A percentile compares a stretch with the other conserved stretches of the same genome.
Evolutionary conservation across 2,888 invertebrate species (phyloP).

Genomic region (Hartigia nigra): DNA sequence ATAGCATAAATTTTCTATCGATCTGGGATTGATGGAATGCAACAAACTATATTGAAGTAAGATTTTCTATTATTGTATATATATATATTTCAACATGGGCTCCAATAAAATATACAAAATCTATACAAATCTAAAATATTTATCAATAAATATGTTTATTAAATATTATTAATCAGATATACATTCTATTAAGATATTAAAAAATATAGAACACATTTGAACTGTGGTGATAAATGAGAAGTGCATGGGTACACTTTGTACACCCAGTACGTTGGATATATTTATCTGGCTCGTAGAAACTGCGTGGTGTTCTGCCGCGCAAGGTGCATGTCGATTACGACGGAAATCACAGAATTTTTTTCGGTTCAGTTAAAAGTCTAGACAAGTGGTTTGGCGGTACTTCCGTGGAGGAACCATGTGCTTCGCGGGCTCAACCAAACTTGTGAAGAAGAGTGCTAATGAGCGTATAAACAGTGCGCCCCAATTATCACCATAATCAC

Average conservation of each 20-base stretch:
- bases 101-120: slow-evolving; percentile 28
- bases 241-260: background rate
- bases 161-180: background rate
- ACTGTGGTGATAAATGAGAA: background rate
- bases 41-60: slow-evolving; percentile 26
- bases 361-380: background rate
- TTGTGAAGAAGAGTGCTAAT: background rate
- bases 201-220: background rate
- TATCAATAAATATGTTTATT: background rate
- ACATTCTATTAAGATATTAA: background rate
- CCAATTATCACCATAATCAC: background rate
- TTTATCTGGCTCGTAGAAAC: background rate
- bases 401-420: background rate
- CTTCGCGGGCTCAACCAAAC: background rate
- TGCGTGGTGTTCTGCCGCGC: background rate
- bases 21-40: slow-evolving; percentile 20
- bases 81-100: slow-evolving; percentile 42
- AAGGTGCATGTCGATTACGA: background rate
- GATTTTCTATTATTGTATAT: slow-evolving; percentile 42
- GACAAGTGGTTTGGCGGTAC: background rate
- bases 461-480: background rate
- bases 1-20: background rate
- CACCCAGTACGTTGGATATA: background rate
- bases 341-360: background rate
- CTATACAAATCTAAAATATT: background rate